Percentiles rank a stretch among this genome's conserved stretches.
Conservation (phyloP, 2,888 invertebrate species). For the Neoascia interrupta region DNA sequence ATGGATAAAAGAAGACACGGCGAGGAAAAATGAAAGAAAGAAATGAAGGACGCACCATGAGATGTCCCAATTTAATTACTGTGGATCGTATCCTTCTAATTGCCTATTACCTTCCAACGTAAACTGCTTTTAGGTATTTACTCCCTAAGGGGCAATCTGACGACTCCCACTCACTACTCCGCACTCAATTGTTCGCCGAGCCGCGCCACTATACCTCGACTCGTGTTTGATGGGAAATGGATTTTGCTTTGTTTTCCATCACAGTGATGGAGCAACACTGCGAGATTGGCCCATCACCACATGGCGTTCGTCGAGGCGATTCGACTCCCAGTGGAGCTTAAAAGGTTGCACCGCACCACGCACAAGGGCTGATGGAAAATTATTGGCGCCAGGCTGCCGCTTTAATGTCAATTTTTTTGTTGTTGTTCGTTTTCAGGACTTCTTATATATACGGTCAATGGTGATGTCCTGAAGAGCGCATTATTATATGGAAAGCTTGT, state of each 20-base stretch:
- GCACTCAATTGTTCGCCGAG: conserved; percentile 38
- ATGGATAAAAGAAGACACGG: conserved; percentile 4
- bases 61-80: conserved; percentile 78
- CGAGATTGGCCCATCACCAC: no score
- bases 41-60: conserved; percentile 73
- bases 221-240: conserved; percentile 53
- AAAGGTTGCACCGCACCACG: conserved; percentile 45
- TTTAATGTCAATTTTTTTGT: conserved; percentile 49
- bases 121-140: conserved; percentile 68
- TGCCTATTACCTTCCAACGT: conserved; percentile 76
- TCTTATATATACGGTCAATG: conserved; percentile 1
- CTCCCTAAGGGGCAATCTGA: conserved; percentile 61
- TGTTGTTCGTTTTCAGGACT: not conserved
- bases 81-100: conserved; percentile 79
- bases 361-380: conserved; percentile 32
- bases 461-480: conserved; percentile 31
- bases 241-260: conserved; percentile 42
- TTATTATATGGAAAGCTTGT: no score
- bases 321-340: conserved; percentile 42
- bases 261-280: conserved; percentile 56
- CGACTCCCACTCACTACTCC: conserved; percentile 4
- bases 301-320: not conserved
- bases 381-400: conserved; percentile 62
- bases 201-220: not conserved
- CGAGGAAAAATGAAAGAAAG: conserved; percentile 15